Evolutionary conservation across 2,113 vertebrate genomes (phyloP).

Genomic region (Albula goreensis): DNA sequence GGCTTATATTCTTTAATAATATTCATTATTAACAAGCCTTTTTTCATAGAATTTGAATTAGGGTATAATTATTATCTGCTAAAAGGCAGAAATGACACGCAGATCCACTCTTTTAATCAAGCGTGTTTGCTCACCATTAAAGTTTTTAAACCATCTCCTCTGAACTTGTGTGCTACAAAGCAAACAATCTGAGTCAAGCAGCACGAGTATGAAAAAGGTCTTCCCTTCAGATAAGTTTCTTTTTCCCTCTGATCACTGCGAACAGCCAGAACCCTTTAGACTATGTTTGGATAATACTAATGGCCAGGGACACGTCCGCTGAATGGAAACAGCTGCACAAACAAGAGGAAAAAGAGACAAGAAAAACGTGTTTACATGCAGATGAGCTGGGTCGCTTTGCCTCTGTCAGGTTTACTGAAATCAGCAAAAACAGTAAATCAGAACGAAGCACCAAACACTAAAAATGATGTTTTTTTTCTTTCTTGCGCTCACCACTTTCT

Average conservation of each 20-base stretch:
- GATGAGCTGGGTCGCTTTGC: background rate
- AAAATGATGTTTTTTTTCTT: too few species aligned
- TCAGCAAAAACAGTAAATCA: background rate
- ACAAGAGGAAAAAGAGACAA: background rate
- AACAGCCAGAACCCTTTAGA: background rate
- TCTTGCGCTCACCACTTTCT: too few species aligned
- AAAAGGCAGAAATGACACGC: background rate
- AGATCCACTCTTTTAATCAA: constrained; percentile 10
- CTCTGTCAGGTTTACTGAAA: background rate
- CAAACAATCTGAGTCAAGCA: background rate
- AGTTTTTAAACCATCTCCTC: background rate
- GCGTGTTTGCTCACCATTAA: background rate
- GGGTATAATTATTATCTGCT: constrained; percentile 13
- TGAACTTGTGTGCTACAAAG: background rate
- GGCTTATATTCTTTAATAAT: constrained; percentile 7
- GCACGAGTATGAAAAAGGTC: background rate
- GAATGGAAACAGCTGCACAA: background rate
- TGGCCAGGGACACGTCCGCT: background rate
- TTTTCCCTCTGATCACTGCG: background rate
- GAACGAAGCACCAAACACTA: background rate
- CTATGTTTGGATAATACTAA: background rate
- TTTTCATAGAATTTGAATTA: background rate
- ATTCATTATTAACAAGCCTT: background rate
- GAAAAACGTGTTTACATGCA: background rate
- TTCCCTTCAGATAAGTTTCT: background rate